Percentiles rank a stretch among this genome's conserved stretches.
Evolutionary conservation across 2,797 vertebrate genomes (phyloP).

Genomic region (Xenops minutus): DNA sequence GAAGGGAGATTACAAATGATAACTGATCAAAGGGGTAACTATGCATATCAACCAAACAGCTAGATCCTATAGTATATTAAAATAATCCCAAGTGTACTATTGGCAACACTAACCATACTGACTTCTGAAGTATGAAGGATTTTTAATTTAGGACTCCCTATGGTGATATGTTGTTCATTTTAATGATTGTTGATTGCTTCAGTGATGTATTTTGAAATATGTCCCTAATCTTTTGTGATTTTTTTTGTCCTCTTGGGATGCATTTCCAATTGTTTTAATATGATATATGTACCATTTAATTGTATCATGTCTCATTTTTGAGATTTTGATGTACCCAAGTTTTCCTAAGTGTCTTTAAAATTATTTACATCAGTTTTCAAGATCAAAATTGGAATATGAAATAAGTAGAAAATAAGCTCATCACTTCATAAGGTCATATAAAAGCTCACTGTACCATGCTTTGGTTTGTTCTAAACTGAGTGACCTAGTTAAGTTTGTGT

Average conservation of each 20-base stretch:
- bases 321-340: neutral
- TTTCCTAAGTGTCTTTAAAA: neutral
- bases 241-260: conserved; percentile 3
- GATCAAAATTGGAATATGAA: neutral
- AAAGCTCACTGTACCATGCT: neutral
- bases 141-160: conserved; percentile 59
- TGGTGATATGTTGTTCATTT: conserved; percentile 40
- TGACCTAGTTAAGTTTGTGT: neutral
- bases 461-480: neutral
- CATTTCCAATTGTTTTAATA: neutral
- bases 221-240: neutral
- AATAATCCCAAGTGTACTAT: conserved; percentile 24
- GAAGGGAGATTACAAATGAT: neutral
- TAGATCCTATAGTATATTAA: conserved; percentile 20
- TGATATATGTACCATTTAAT: neutral
- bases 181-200: conserved; percentile 41
- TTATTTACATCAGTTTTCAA: neutral
- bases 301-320: neutral
- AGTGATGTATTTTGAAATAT: conserved; percentile 20
- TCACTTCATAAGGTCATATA: neutral
- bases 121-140: conserved; percentile 54
- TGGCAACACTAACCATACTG: conserved; percentile 21
- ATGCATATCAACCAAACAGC: neutral
- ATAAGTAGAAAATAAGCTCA: neutral
- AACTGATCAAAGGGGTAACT: conserved; percentile 36